Conservation (phyloP, 2,113 vertebrate species). For the Elgaria multicarinata region DNA sequence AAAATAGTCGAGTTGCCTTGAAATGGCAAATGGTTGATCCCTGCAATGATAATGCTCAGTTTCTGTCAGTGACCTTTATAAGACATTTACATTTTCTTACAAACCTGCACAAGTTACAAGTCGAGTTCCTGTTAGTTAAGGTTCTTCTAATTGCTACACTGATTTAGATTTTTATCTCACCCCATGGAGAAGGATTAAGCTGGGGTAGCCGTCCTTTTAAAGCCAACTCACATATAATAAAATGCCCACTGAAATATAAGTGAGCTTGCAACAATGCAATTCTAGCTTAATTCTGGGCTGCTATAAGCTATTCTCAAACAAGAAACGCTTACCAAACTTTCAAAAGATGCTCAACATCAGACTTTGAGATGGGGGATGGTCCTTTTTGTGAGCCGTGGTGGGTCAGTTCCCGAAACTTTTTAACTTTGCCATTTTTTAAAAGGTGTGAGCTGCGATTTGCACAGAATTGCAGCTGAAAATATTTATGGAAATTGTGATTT, state of each 20-base stretch:
- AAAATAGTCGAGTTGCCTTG: conserved; percentile 79
- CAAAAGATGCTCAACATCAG: background rate
- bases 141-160: conserved; percentile 48
- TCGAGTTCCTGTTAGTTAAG: conserved; percentile 31
- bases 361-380: too few species aligned
- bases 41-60: conserved; percentile 79
- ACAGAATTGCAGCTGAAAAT: too few species aligned
- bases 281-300: too few species aligned
- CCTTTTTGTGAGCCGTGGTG: too few species aligned
- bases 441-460: too few species aligned
- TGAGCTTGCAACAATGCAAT: background rate
- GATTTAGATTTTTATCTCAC: conserved; percentile 26
- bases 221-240: background rate
- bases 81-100: conserved; percentile 84
- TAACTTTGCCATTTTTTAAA: too few species aligned
- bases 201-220: background rate
- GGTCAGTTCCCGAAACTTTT: too few species aligned
- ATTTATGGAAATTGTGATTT: too few species aligned
- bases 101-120: conserved; percentile 63
- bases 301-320: background rate
- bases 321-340: background rate
- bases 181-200: background rate
- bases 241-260: background rate
- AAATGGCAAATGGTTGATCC: conserved; percentile 86
- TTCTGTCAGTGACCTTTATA: conserved; percentile 86